Evolutionary conservation across 2,797 vertebrate genomes (phyloP).

Genomic region (Diplodus puntazzo): DNA sequence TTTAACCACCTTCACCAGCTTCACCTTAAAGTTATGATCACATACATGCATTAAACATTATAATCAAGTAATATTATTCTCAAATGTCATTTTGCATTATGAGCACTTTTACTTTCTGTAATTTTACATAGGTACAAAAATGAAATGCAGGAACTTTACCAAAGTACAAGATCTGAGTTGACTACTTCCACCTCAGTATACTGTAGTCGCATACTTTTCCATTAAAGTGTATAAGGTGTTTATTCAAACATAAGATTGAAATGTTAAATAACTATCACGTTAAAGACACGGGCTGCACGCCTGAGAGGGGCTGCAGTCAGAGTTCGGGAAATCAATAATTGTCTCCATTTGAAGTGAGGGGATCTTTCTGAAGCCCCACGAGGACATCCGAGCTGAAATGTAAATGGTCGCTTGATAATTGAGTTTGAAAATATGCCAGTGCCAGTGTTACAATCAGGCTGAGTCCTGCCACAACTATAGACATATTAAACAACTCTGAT

Average conservation of each 20-base stretch:
- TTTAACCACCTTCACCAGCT: too few relatives aligned
- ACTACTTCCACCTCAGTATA: too few relatives aligned
- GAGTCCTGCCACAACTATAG: neutral
- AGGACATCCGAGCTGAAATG: conserved; percentile 49
- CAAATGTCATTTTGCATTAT: too few relatives aligned
- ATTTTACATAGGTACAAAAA: too few relatives aligned
- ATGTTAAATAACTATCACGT: neutral
- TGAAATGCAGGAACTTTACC: neutral
- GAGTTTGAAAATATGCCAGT: conserved; percentile 58
- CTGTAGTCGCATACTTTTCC: too few relatives aligned
- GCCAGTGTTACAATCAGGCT: conserved; percentile 10
- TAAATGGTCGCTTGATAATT: conserved; percentile 59
- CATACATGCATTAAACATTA: too few relatives aligned
- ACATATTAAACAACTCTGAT: neutral
- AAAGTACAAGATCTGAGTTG: too few relatives aligned
- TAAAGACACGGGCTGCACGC: neutral
- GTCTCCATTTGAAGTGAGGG: conserved; percentile 32
- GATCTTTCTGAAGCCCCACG: conserved; percentile 26
- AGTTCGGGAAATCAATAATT: conserved; percentile 32
- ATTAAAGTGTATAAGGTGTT: neutral
- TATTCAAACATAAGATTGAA: neutral
- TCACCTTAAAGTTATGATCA: too few relatives aligned
- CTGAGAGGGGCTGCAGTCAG: neutral
- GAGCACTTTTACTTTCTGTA: too few relatives aligned
- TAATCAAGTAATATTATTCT: too few relatives aligned